A percentile compares a stretch with the other conserved stretches of the same genome.
phyloP scores from a whole-genome alignment of 1,140 invertebrate species.

The Plodia interpunctella region DNA sequence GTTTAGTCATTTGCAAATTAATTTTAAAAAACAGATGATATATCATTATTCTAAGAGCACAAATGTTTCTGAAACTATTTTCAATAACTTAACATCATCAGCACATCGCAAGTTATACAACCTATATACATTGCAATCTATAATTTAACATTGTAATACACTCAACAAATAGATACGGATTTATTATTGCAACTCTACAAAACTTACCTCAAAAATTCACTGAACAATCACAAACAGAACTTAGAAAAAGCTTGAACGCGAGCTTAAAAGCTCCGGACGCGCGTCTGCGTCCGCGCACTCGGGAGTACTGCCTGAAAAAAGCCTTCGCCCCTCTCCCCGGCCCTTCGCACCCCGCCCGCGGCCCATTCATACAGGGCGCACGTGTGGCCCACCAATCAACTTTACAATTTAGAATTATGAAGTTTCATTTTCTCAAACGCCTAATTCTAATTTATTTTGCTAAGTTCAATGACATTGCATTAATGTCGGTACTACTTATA shows the following conservation, averaged over 20 bases:
- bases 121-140: no score
- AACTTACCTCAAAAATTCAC: conserved; percentile 4
- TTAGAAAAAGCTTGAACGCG: neutral
- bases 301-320: conserved; percentile 68
- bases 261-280: conserved; percentile 32
- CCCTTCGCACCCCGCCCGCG: conserved; percentile 35
- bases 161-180: conserved; percentile 1
- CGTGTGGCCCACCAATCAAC: conserved; percentile 57
- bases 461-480: no score
- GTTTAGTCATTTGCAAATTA: no score
- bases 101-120: no score
- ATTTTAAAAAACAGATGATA: no score
- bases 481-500: no score
- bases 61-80: no score
- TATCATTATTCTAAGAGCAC: no score
- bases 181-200: neutral
- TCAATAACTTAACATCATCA: no score
- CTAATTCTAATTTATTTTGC: no score
- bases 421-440: no score
- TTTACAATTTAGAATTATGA: neutral
- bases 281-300: conserved; percentile 41
- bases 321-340: conserved; percentile 42
- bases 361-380: conserved; percentile 66
- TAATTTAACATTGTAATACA: no score
- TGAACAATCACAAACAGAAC: neutral